These are phyloP conservation scores for Oceanodroma leucorhoa DNA, from an alignment of 2,797 vertebrate species.

Conservation along the genomic window DNA sequence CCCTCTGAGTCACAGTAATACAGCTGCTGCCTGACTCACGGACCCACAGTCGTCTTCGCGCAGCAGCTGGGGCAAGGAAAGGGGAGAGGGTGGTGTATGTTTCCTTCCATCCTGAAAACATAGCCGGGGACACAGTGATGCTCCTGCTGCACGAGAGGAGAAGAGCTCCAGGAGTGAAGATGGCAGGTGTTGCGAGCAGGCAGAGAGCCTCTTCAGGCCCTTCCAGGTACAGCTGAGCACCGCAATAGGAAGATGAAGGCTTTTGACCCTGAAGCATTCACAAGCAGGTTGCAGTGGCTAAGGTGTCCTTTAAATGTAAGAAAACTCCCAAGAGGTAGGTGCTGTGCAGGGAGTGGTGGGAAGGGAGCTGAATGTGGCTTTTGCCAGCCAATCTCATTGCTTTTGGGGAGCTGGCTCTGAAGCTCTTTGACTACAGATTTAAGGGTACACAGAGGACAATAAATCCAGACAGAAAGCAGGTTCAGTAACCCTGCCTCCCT, in stretches of 20 bases:
- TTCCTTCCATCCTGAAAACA: neutral
- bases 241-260: neutral
- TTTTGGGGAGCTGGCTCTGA: neutral
- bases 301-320: neutral
- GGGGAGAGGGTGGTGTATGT: neutral
- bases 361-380: neutral
- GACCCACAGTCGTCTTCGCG: neutral
- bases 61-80: neutral
- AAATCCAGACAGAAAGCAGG: neutral
- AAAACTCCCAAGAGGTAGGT: neutral
- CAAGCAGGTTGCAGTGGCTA: neutral
- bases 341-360: neutral
- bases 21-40: neutral
- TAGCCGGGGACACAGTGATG: neutral
- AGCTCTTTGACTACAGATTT: neutral
- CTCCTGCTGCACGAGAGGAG: neutral
- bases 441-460: neutral
- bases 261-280: neutral
- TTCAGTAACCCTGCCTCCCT: neutral
- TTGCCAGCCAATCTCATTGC: neutral
- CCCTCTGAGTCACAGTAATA: neutral
- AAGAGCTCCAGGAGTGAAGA: neutral
- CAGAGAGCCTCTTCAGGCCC: neutral
- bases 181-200: rapidly evolving
- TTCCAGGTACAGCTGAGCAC: neutral